Evolutionary conservation across 2,888 invertebrate species (phyloP).

Genomic region (Cryptus viduatorius): DNA sequence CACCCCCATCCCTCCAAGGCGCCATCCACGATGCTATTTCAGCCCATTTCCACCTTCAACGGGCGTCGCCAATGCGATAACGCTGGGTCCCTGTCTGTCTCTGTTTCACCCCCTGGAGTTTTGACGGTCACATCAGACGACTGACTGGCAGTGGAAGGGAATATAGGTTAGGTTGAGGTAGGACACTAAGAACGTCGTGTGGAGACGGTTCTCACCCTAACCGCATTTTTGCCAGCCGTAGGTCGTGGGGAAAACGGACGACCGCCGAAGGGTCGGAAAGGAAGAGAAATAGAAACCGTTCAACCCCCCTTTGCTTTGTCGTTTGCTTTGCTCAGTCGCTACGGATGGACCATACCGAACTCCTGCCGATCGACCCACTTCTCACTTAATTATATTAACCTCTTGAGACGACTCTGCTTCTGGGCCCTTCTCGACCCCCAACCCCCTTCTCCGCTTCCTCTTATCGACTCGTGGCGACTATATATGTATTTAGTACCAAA

Average conservation of each 20-base stretch:
- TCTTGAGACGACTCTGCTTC: conserved; percentile 41
- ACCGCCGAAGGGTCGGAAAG: conserved; percentile 25
- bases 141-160: conserved; percentile 13
- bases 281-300: conserved; percentile 18
- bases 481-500: conserved; percentile 24
- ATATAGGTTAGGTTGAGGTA: conserved; percentile 63
- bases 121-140: conserved; percentile 8
- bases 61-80: conserved; percentile 50
- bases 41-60: conserved; percentile 67
- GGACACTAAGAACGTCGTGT: conserved; percentile 20
- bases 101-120: conserved; percentile 32
- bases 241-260: conserved; percentile 54
- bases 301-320: not conserved
- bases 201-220: conserved; percentile 48
- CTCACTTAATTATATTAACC: conserved; percentile 48
- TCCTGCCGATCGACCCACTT: conserved; percentile 47
- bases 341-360: conserved; percentile 27
- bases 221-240: conserved; percentile 56
- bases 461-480: conserved; percentile 37
- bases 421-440: conserved; percentile 49
- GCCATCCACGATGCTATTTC: conserved; percentile 69
- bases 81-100: conserved; percentile 44
- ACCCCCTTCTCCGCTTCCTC: not conserved
- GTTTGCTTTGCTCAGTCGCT: conserved; percentile 24
- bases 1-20: conserved; percentile 24